Evolutionary conservation across 2,113 vertebrate genomes (phyloP).

Genomic region (Amia ocellicauda): DNA sequence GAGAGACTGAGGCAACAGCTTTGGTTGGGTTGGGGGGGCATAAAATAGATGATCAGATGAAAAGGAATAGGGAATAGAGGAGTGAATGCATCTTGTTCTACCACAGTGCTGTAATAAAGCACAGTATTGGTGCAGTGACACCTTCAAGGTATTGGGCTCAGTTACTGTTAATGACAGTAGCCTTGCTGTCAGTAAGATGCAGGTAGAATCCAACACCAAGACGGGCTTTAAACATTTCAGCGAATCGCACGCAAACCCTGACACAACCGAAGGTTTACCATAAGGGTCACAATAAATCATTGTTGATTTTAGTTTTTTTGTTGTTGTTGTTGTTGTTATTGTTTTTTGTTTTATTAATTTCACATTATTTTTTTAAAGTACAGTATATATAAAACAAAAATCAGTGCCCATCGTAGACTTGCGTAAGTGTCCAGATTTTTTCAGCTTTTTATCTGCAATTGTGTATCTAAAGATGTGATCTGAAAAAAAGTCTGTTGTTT

Average conservation of each 20-base stretch:
- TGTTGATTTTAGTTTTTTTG: too few species aligned
- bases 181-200: background rate
- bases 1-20: too few species aligned
- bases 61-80: background rate
- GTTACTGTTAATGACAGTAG: background rate
- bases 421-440: background rate
- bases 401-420: too few species aligned
- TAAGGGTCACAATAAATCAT: too few species aligned
- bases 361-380: too few species aligned
- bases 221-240: too few species aligned
- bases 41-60: background rate
- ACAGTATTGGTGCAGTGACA: background rate
- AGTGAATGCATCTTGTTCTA: background rate
- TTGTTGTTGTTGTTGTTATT: too few species aligned
- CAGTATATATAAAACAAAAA: too few species aligned
- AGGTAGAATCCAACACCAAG: background rate
- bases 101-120: background rate
- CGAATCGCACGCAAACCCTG: too few species aligned
- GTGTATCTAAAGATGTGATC: constrained; percentile 16
- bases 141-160: background rate
- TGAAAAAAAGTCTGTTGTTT: constrained; percentile 1
- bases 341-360: too few species aligned
- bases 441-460: background rate
- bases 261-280: too few species aligned
- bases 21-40: too few species aligned